These are phyloP conservation scores for Neosilurus hyrtlii DNA, from an alignment of 2,797 vertebrate genomes.

Conservation along the genomic window DNA sequence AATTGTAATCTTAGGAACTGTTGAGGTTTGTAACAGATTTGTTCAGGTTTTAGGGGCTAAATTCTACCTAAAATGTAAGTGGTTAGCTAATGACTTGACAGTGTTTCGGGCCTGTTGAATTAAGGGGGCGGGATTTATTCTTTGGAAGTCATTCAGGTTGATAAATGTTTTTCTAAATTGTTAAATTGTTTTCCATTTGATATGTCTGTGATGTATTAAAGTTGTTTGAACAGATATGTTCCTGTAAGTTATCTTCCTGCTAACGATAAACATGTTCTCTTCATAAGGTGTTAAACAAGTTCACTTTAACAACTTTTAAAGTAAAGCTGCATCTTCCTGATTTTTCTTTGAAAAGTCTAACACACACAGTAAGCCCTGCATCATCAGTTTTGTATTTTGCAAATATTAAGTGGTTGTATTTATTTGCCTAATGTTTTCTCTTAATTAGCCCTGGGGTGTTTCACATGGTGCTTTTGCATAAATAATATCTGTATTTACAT, in stretches of 20 bases:
- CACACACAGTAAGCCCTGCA: neutral
- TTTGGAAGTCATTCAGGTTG: constrained; percentile 45
- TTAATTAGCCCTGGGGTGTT: neutral
- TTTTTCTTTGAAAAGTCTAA: neutral
- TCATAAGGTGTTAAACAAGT: too few species aligned
- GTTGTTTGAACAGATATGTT: neutral
- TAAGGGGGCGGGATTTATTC: constrained; percentile 50
- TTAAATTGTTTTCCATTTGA: neutral
- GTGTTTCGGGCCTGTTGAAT: constrained; percentile 57
- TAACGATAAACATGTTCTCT: neutral
- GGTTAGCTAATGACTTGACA: constrained; percentile 54
- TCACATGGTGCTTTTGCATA: neutral
- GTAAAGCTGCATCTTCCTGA: neutral
- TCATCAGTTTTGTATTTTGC: neutral
- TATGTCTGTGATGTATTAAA: neutral
- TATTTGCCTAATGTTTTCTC: neutral
- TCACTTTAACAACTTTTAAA: neutral
- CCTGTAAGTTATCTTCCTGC: neutral
- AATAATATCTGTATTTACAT: neutral
- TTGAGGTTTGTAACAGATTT: too few species aligned
- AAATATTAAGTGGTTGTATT: neutral
- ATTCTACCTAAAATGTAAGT: too few species aligned
- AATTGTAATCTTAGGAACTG: too few species aligned
- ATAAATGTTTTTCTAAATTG: neutral
- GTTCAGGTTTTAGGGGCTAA: neutral